Conservation (phyloP, 2,113 vertebrate species). For the Leptocoma aspasia region DNA sequence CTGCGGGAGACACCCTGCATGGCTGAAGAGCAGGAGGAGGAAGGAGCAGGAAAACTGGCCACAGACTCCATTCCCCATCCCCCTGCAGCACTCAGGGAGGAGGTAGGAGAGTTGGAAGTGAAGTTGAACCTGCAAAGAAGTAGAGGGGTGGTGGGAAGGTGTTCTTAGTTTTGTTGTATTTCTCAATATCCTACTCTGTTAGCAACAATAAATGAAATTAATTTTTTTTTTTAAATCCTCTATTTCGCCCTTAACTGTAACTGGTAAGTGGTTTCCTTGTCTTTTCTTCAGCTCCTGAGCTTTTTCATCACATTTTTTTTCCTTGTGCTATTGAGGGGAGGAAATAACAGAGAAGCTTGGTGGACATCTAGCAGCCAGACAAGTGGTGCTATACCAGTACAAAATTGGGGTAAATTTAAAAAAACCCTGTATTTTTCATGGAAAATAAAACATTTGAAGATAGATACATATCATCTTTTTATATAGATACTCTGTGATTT, state of each 20-base stretch:
- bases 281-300: background rate
- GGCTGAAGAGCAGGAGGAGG: background rate
- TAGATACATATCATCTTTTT: background rate
- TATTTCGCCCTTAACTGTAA: background rate
- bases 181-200: background rate
- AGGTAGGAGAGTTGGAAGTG: background rate
- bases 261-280: background rate
- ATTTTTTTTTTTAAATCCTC: background rate
- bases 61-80: background rate
- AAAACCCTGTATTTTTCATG: background rate
- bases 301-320: background rate
- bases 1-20: rapidly evolving
- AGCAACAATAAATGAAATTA: background rate
- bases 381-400: background rate
- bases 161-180: background rate
- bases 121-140: background rate
- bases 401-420: background rate
- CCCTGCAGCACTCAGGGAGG: rapidly evolving
- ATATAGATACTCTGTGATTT: background rate
- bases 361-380: background rate
- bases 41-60: background rate
- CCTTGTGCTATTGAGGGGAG: background rate
- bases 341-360: background rate
- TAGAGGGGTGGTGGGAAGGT: background rate
- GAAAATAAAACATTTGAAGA: background rate